Evolutionary conservation across 2,113 vertebrate genomes (phyloP), one percentile per base, ranked within the genome.

Genomic region (Thryonomys swinderianus): DNA sequence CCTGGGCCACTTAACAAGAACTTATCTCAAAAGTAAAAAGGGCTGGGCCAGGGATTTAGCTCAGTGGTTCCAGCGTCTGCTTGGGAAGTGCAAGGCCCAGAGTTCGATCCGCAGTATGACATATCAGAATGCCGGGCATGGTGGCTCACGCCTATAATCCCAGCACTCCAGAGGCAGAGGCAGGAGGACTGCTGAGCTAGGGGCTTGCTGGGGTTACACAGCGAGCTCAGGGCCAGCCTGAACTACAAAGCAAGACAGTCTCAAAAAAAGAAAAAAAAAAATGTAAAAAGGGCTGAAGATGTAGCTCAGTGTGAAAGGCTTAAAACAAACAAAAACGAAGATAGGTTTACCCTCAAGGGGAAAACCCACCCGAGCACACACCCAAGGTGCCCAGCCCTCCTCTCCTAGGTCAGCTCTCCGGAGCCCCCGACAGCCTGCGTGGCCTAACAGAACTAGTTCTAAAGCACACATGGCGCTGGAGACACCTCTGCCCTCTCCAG

Each of bases 351-450:
- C 25, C 32, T 64, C 69, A 10, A 37, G 37, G 27, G 3, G 12
- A 11, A 78, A 21, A 3, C 37, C 21, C 87, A 16, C 21, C 13
- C 12, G 5, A 57, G 30, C 40, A 25, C 2, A 37, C 12, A 69
- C 87, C 51, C 30, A 7, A 14, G 9, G 12, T n/a, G 45, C 10
- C 25, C 32, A 51, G 20, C 59, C 45, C 20, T 42, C 64, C 66
- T 9, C 2, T 37, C 57, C 27, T 20, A 32, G 48, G 13, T 21
- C 1, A 2, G 57, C 42, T 1, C 3, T 37, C 12, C 2, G 0
- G 8, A 71, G 81, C 11, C 3, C 27, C 13, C 4, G 1, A 37
- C 34, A 23, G 34, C 17, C 84, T 27, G 0, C 0, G 23, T 20
- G 34, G 48, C 59, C 16, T 0, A 25, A 25, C 64, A 48, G 12